Percentiles rank a stretch among this genome's conserved stretches.
phyloP scores from a whole-genome alignment of 2,113 vertebrate species.

The Tonatia bakeri region DNA sequence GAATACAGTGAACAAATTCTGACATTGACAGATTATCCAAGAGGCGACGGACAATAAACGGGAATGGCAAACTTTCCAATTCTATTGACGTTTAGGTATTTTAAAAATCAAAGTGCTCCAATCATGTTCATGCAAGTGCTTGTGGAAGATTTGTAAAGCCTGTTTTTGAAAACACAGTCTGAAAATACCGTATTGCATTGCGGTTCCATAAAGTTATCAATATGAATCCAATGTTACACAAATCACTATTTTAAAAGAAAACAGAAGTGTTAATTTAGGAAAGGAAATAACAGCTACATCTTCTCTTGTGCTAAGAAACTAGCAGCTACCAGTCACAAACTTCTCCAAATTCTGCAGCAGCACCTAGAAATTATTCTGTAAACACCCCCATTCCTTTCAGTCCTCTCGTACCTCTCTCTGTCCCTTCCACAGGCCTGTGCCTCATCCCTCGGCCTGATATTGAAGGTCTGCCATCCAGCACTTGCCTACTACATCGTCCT shows the following conservation, averaged over 20 bases:
- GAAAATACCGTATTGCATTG: not conserved
- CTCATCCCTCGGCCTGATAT: rapidly evolving
- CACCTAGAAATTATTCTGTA: not conserved
- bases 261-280: not conserved
- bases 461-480: not conserved
- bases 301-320: not conserved
- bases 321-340: not conserved
- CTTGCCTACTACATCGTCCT: not conserved
- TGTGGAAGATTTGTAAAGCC: not conserved
- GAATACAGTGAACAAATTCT: conserved; percentile 56
- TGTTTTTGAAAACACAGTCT: not conserved
- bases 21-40: conserved; percentile 68
- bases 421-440: rapidly evolving
- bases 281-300: not conserved
- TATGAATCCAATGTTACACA: not conserved
- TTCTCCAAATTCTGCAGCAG: not conserved
- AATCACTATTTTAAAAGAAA: not conserved
- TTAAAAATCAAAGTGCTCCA: conserved; percentile 57
- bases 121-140: conserved; percentile 34
- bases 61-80: conserved; percentile 43
- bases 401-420: not conserved
- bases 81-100: conserved; percentile 5
- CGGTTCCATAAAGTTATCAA: not conserved
- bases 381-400: not conserved
- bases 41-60: conserved; percentile 55